phyloP scores from a whole-genome alignment of 2,888 invertebrate genomes.

The Trichopoda pennipes region DNA sequence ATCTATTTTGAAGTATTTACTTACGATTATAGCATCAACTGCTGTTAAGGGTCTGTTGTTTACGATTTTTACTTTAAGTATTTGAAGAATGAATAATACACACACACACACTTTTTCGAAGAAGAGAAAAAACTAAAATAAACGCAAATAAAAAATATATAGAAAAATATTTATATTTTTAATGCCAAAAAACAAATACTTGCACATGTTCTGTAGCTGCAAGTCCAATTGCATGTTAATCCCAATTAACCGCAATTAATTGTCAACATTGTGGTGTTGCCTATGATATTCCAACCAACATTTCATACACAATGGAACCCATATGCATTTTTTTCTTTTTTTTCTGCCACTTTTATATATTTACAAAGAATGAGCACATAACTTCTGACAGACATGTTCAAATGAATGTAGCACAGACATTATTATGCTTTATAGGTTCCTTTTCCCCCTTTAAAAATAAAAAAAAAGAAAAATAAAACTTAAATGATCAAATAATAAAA shows the following conservation, averaged over 20 bases:
- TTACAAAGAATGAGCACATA: not conserved
- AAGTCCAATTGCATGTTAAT: conserved; percentile 68
- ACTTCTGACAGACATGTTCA: not conserved
- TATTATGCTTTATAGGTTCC: not conserved
- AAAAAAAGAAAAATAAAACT: conserved; percentile 26
- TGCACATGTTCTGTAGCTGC: not conserved
- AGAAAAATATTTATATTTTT: not conserved
- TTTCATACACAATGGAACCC: not conserved
- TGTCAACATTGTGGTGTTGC: conserved; percentile 56
- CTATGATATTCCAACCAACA: conserved; percentile 31
- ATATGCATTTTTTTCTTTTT: not conserved
- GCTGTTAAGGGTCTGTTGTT: no score
- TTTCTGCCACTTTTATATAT: not conserved
- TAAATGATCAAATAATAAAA: conserved; percentile 38
- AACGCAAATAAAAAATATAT: not conserved
- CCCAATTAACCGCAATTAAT: conserved; percentile 73
- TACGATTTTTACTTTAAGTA: not conserved
- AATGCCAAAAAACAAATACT: not conserved
- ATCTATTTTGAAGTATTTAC: conserved; percentile 15
- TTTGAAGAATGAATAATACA: not conserved
- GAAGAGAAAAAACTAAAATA: no score
- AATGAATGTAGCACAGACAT: not conserved
- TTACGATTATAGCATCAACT: conserved; percentile 8
- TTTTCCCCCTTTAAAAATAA: conserved; percentile 26
- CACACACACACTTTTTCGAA: no score